Evolutionary conservation across 2,888 invertebrate species (phyloP).

Genomic region (Eledona agricola): DNA sequence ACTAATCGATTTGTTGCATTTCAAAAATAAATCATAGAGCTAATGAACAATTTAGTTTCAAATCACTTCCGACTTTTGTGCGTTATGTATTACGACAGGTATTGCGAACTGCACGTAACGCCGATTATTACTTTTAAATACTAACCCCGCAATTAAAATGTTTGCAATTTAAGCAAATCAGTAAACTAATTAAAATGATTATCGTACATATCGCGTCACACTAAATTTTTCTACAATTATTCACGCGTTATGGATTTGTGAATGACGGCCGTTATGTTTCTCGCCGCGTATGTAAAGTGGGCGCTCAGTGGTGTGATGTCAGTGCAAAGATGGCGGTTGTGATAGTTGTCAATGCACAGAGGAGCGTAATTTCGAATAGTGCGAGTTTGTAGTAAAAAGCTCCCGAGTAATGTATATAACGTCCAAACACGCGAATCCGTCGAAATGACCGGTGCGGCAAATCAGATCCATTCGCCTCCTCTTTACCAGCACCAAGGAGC

Average conservation of each 20-base stretch:
- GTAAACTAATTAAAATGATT: too few species aligned
- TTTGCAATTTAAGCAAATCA: too few species aligned
- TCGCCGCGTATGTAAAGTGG: slow-evolving; percentile 3
- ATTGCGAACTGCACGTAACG: too few species aligned
- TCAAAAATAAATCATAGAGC: too few species aligned
- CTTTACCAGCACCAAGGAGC: slow-evolving; percentile 47
- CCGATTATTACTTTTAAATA: too few species aligned
- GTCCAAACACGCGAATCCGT: slow-evolving; percentile 21
- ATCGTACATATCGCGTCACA: too few species aligned
- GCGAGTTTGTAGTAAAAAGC: slow-evolving; percentile 30
- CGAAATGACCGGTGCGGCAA: slow-evolving; percentile 46
- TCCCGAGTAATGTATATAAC: slow-evolving; percentile 27
- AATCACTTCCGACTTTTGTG: too few species aligned
- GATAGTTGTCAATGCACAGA: slow-evolving; percentile 15
- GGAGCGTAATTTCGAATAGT: slow-evolving; percentile 33
- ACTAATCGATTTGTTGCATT: too few species aligned
- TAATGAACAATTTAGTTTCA: too few species aligned
- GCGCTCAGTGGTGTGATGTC: slow-evolving; percentile 3
- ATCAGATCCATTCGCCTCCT: slow-evolving; percentile 43
- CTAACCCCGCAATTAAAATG: too few species aligned
- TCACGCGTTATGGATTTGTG: slow-evolving; percentile 3
- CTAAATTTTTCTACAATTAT: not conserved
- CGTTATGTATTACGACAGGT: too few species aligned
- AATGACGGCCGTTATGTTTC: not conserved
- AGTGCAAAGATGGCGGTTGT: slow-evolving; percentile 19